These are phyloP conservation scores for Diaphora mendica DNA, from an alignment of 2,888 invertebrate genomes.

Conservation along the genomic window DNA sequence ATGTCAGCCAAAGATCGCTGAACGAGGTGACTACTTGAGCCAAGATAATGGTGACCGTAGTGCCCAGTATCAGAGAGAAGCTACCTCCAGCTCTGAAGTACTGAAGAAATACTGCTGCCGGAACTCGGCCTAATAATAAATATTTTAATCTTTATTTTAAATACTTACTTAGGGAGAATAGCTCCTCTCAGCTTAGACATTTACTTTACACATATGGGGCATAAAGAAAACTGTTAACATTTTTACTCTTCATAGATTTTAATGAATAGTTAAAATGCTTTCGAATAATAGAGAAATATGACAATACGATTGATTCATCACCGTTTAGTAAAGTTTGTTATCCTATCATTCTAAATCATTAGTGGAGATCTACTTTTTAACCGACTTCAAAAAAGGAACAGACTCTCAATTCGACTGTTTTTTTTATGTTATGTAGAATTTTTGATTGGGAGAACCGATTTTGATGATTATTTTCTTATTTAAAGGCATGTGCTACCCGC, in stretches of 20 bases:
- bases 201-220: background rate
- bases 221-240: background rate
- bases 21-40: slow-evolving; percentile 90
- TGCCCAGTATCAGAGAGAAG: slow-evolving; percentile 81
- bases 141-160: background rate
- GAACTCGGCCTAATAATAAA: slow-evolving; percentile 75
- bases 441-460: no score
- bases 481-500: no score
- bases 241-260: background rate
- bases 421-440: no score
- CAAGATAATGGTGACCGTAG: slow-evolving; percentile 86
- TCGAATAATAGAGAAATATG: no score
- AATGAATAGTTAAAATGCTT: background rate
- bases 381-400: no score
- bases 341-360: no score
- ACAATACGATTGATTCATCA: no score
- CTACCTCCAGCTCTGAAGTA: slow-evolving; percentile 91
- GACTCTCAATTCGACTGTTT: no score
- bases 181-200: background rate
- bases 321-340: no score
- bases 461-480: no score
- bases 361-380: no score
- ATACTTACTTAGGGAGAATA: background rate
- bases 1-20: slow-evolving; percentile 92
- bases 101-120: slow-evolving; percentile 87